A percentile compares a stretch with the other conserved stretches of the same genome.
These are phyloP conservation scores for Callopanchax toddi DNA, from an alignment of 2,113 vertebrate genomes.

Conservation along the genomic window DNA sequence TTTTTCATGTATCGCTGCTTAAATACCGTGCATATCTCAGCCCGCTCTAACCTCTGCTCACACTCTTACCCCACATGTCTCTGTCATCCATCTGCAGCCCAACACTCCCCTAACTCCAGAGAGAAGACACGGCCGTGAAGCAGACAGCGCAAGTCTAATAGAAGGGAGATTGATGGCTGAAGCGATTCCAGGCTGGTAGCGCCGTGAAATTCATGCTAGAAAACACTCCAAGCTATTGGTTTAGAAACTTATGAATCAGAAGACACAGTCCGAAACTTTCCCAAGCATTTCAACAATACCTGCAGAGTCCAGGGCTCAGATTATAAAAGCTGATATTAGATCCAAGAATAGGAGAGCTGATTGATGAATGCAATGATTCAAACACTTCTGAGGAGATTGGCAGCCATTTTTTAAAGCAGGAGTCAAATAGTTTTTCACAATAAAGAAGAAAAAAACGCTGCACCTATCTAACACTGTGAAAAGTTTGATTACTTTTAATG, in stretches of 20 bases:
- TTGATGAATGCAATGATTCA: slow-evolving; percentile 66
- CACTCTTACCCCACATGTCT: slow-evolving; percentile 46
- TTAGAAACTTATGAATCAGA: slow-evolving; percentile 70
- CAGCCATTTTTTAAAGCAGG: slow-evolving; percentile 63
- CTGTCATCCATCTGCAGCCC: slow-evolving; percentile 38
- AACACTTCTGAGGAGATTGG: slow-evolving; percentile 50
- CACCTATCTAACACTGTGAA: slow-evolving; percentile 62
- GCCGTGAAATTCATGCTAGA: slow-evolving; percentile 68
- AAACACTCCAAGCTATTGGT: slow-evolving; percentile 65
- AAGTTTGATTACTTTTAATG: slow-evolving; percentile 84
- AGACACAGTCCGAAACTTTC: slow-evolving; percentile 60
- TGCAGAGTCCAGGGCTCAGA: slow-evolving; percentile 54
- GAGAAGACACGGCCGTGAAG: slow-evolving; percentile 65
- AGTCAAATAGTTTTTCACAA: slow-evolving; percentile 73
- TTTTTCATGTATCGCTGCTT: slow-evolving; percentile 56
- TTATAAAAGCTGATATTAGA: slow-evolving; percentile 50
- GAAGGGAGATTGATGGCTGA: slow-evolving; percentile 74
- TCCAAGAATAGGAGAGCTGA: slow-evolving; percentile 32
- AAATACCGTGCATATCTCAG: slow-evolving; percentile 62
- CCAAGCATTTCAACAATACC: slow-evolving; percentile 42
- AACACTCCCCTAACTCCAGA: slow-evolving; percentile 54
- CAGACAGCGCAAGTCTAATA: slow-evolving; percentile 71
- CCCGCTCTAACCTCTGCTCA: slow-evolving; percentile 35
- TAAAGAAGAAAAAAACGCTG: slow-evolving; percentile 40
- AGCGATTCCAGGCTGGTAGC: slow-evolving; percentile 72